Base-by-base conservation (phyloP, 2,888 invertebrate genomes). In the Thumatha senex region DNA sequence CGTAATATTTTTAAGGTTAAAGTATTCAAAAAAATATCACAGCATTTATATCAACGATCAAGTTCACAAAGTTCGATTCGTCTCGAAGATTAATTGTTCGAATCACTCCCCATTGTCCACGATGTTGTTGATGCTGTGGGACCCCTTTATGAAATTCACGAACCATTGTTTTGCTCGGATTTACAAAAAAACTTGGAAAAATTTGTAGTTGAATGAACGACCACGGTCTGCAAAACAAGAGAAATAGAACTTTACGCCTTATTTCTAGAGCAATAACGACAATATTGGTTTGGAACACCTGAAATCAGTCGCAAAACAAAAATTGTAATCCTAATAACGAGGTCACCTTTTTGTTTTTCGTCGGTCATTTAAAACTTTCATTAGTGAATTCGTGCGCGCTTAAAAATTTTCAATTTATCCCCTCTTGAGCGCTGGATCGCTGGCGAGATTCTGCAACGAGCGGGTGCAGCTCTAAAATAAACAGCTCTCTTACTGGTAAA, bases 341-440 rank as follows among this genome's bases (percentile, higher is more conserved):
- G 87, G 87, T 87, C 87, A 84, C 67, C 65, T 77, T 43, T 86
- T 83, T 84, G 81, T 80, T 80, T 85, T 84, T 83, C 78, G 84
- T 76, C 78, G 80, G 84, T 84, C 82, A 84, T 88, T 89, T 88
- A 83, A 86, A 88, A 88, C 82, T 88, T 89, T 88, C 86, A 88
- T 89, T 88, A 87, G 88, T 86, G 88, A 86, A 84, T 86, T 83
- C 82, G 82, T 76, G 82, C 58, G 63, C 58, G 63, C 76, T 82
- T 69, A 72, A 80, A 80, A 80, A 74, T 76, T 78, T 77, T 74
- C 76, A 80, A 80, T 85, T 84, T 83, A 82, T 81, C 80, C 75
- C 51, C 48, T 80, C 78, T 82, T 81, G 77, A 62, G 76, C 74
- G 71, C 76, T 78, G 77, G 57, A 62, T 67, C 65, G 61, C 62